phyloP scores from a whole-genome alignment of 2,113 vertebrate genomes.

The Beaufortia kweichowensis region DNA sequence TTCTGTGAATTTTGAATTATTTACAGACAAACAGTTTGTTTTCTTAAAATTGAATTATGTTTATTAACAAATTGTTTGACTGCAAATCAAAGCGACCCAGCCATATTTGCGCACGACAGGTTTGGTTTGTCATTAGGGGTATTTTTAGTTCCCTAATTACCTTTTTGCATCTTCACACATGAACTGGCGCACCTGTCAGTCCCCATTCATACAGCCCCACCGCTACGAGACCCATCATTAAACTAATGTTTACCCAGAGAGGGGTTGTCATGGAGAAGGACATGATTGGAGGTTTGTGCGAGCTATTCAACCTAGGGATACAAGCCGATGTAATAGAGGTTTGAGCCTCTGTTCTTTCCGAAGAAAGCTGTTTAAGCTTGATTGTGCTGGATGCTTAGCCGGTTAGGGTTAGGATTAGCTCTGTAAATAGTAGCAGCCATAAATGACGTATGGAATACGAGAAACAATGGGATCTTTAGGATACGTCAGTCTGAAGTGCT shows the following conservation, averaged over 20 bases:
- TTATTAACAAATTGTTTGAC: slow-evolving; percentile 4
- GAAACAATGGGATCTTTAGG: slow-evolving; percentile 35
- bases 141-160: slow-evolving; percentile 48
- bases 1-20: background rate
- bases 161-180: slow-evolving; percentile 35
- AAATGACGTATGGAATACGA: slow-evolving; percentile 22
- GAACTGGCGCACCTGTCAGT: slow-evolving; percentile 36
- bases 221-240: slow-evolving; percentile 45
- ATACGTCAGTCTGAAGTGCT: slow-evolving; percentile 26
- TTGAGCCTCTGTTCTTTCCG: background rate
- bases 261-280: slow-evolving; percentile 44
- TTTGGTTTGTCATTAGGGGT: slow-evolving; percentile 42
- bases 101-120: background rate
- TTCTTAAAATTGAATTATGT: background rate
- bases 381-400: slow-evolving; percentile 12
- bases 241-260: slow-evolving; percentile 49
- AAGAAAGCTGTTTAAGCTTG: background rate
- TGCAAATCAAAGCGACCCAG: background rate
- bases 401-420: slow-evolving; percentile 34
- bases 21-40: background rate
- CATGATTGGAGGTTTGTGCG: slow-evolving; percentile 49
- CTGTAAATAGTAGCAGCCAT: slow-evolving; percentile 24
- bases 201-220: slow-evolving; percentile 25
- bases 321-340: slow-evolving; percentile 24
- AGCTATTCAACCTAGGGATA: slow-evolving; percentile 35